Base-by-base conservation (phyloP, 1,140 invertebrate species). In the Hermetia illucens region DNA sequence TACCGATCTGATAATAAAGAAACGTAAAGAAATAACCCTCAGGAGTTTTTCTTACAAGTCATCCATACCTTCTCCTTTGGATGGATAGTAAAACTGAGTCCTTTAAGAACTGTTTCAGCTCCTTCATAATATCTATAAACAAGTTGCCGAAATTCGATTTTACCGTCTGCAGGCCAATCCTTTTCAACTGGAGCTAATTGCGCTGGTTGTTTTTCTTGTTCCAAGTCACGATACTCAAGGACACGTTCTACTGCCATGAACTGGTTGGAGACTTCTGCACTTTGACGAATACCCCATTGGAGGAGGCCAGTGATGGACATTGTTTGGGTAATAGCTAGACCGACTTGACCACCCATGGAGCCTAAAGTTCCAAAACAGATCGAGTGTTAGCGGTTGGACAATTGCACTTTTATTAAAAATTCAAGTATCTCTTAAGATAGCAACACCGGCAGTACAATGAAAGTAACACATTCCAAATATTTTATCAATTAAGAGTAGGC, bases 301-400 rank as follows among this genome's bases (percentile, higher is more conserved):
- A n/a, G n/a, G n/a, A n/a, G n/a, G n/a, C n/a, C n/a, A n/a, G n/a
- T n/a, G n/a, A n/a, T n/a, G n/a, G n/a, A n/a, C n/a, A n/a, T n/a
- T n/a, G n/a, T n/a, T n/a, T n/a, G n/a, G n/a, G 82, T 80, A 40
- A 91, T 77, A 0, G 80, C 78, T 3, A 91, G 55, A 12, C 86
- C 86, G 9, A 85, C 81, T 34, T 69, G 62, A 15, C 72, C 74
- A n/a, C 69, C 66, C 32, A 54, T 50, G 5, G 53, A 34, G 21
- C 43, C 64, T 65, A 19, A 6, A 59, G 62, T 57, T 42, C 55
- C 57, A 25, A n/a, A n/a, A n/a, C n/a, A n/a, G n/a, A n/a, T n/a
- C n/a, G n/a, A n/a, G n/a, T n/a, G n/a, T n/a, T n/a, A 66, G 36
- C 1, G 68, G 29, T 1, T 71, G 41, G 39, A 71, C n/a, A n/a